These are phyloP conservation scores for Poeciliopsis infans DNA, from an alignment of 2,797 vertebrate genomes.

Conservation along the genomic window DNA sequence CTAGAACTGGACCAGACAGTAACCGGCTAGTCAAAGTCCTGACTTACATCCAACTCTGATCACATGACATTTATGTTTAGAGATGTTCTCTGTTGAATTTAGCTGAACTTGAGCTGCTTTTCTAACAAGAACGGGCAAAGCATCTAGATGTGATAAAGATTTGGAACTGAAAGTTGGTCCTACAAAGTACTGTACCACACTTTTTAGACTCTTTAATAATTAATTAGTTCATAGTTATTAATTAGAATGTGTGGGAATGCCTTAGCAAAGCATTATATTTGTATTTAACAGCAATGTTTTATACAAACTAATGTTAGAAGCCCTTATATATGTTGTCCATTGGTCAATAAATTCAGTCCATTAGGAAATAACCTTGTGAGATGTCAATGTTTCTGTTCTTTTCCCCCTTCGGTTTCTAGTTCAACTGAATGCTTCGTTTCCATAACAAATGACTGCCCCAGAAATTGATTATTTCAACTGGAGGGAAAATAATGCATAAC, in stretches of 20 bases:
- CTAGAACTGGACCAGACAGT: background rate
- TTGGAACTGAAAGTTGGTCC: background rate
- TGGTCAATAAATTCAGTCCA: slow-evolving; percentile 71
- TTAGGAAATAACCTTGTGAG: slow-evolving; percentile 75
- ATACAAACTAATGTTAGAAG: slow-evolving; percentile 45
- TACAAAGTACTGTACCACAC: background rate
- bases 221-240: background rate
- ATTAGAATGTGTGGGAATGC: background rate
- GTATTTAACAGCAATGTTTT: slow-evolving; percentile 27
- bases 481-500: slow-evolving; percentile 77
- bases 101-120: background rate
- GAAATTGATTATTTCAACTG: slow-evolving; percentile 78
- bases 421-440: slow-evolving; percentile 71
- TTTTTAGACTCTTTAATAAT: background rate
- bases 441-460: slow-evolving; percentile 71
- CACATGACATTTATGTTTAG: background rate
- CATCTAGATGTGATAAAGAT: background rate
- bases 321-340: slow-evolving; percentile 46
- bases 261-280: background rate
- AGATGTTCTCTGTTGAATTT: background rate
- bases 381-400: slow-evolving; percentile 61
- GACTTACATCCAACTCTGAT: background rate
- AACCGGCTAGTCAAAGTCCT: background rate
- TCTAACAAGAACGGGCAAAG: background rate
- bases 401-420: slow-evolving; percentile 42